phyloP scores from a whole-genome alignment of 2,113 vertebrate species.

The Chloroceryle aenea region DNA sequence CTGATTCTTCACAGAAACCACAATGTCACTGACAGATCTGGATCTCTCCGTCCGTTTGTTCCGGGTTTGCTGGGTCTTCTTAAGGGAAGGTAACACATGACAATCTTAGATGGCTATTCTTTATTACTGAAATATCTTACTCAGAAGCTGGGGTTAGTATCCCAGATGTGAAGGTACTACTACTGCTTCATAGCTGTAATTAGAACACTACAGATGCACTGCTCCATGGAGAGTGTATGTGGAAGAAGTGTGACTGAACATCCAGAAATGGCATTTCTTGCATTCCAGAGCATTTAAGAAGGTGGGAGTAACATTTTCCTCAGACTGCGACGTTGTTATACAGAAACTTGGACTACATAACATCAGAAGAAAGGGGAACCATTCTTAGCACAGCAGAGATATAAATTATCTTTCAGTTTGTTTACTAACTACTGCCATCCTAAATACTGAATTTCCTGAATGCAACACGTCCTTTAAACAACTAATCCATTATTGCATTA shows the following conservation, averaged over 20 bases:
- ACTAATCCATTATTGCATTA: neutral
- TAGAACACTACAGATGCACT: neutral
- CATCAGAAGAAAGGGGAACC: neutral
- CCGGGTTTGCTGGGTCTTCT: too few relatives aligned
- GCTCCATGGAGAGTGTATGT: neutral
- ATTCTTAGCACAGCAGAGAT: neutral
- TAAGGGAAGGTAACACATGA: rapidly evolving
- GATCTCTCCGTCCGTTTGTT: neutral
- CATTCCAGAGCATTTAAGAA: neutral
- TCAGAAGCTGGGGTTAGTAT: neutral
- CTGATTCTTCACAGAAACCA: neutral
- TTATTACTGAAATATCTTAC: neutral
- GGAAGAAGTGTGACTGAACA: neutral
- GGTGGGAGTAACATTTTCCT: neutral
- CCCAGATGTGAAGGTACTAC: neutral
- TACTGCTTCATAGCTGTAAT: neutral
- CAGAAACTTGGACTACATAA: neutral
- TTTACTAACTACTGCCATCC: neutral
- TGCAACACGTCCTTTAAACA: neutral
- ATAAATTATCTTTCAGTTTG: neutral
- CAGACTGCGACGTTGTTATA: neutral
- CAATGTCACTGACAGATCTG: neutral
- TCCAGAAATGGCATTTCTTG: neutral
- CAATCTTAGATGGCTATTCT: neutral
- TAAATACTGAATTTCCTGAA: neutral